Evolutionary conservation across 2,888 invertebrate species (phyloP), one percentile per base, ranked within the genome.

Genomic region (Polyommatus icarus): DNA sequence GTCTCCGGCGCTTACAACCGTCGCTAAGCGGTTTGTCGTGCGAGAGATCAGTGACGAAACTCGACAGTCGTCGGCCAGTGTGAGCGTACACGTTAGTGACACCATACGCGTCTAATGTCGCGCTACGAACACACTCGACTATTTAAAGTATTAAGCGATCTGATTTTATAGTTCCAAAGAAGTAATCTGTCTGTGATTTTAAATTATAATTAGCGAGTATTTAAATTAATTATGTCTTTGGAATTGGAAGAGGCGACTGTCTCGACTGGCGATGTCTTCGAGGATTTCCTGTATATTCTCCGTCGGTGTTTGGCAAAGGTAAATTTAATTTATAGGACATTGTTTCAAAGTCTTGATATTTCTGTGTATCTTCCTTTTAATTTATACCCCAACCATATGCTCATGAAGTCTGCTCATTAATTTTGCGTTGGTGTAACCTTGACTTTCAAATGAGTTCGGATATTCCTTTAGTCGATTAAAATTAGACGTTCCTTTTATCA

Each of bases 301-400:
- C 96, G 96, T 82, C 95, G 96, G 84, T 94, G 96, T 86, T 94
- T 96, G 90, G 94, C 95, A 91, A 95, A 95, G 96, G 96, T 96
- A 96, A 94, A 89, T 91, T 89, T 83, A 90, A 86, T 91, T 90
- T 90, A 90, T 73, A 20, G 24, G 50, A 29, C 15, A 75, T 20
- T 50, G 75, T 29, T 75, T 54, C 18, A 75, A 24, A 54, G 18
- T 73, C 29, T 24, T 6, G 73, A 73, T 73, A 50, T 40, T 50
- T 73, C 18, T 1, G n/a, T 73, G 24, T 54, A 50, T 24, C 29
- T 54, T 50, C 20, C 24, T 8, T 72, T 40, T 40, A 40, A 72
- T 40, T 72, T n/a, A 72, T 40, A 72, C 40, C 29, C 12, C 18
- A 18, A 15, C 29, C 10, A 67, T 20, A 32, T 61, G 20, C 7